Evolutionary conservation across 2,113 vertebrate species (phyloP).

Genomic region (Mustela nigripes): DNA sequence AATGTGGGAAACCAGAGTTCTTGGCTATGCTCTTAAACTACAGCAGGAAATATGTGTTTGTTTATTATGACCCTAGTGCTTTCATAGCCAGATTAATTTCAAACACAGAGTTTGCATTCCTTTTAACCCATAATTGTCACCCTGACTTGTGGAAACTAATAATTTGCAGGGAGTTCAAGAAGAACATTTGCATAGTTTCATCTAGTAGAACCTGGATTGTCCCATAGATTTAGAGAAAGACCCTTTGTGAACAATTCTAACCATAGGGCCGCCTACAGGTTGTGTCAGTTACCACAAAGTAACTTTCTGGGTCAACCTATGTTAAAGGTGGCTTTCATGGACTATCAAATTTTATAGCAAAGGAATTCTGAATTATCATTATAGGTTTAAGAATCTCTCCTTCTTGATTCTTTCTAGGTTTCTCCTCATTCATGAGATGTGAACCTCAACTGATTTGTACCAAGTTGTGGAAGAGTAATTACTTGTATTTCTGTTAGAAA

Average conservation of each 20-base stretch:
- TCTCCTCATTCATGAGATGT: conserved; percentile 40
- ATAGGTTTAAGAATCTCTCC: not conserved
- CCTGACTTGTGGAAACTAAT: conserved; percentile 23
- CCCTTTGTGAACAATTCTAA: not conserved
- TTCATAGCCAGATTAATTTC: conserved; percentile 66
- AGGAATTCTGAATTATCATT: not conserved
- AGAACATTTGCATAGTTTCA: not conserved
- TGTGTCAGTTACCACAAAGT: not conserved
- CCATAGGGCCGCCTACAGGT: not conserved
- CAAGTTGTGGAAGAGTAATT: not conserved
- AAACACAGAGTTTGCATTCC: conserved; percentile 15
- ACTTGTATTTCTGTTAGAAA: conserved; percentile 38
- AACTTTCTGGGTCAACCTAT: not conserved
- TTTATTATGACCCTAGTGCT: conserved; percentile 29
- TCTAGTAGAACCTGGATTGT: not conserved
- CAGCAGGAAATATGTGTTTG: conserved; percentile 66
- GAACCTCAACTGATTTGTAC: not conserved
- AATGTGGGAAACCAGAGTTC: conserved; percentile 56
- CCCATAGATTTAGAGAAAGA: not conserved
- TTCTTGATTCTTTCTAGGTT: conserved; percentile 37
- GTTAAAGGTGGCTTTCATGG: conserved; percentile 15
- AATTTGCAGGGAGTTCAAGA: conserved; percentile 12
- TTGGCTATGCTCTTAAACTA: conserved; percentile 25
- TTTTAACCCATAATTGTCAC: conserved; percentile 7
- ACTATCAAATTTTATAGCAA: not conserved